A percentile compares a stretch with the other conserved stretches of the same genome.
These are phyloP conservation scores for Orientallactaga sibirica DNA, from an alignment of 2,797 vertebrate genomes.

Conservation along the genomic window DNA sequence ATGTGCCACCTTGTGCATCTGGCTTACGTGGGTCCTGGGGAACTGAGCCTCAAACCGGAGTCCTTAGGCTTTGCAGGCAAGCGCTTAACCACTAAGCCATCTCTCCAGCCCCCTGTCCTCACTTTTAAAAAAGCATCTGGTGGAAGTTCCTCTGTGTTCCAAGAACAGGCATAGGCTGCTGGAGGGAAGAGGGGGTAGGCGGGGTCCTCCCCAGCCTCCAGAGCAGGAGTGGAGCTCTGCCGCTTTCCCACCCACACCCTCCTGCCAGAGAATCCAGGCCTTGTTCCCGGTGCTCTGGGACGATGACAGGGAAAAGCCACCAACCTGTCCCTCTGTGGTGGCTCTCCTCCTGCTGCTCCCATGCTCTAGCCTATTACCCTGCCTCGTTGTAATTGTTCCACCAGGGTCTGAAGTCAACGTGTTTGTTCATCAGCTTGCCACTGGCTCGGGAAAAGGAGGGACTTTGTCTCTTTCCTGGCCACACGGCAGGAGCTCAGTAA, in stretches of 20 bases:
- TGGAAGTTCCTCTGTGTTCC: neutral
- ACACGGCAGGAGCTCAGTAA: neutral
- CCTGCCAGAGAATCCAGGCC: neutral
- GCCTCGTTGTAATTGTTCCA: neutral
- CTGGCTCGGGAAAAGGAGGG: neutral
- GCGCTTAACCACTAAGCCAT: too few relatives aligned
- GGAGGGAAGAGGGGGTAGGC: too few relatives aligned
- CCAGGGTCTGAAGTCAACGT: neutral
- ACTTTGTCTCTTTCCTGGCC: neutral
- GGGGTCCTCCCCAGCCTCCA: neutral
- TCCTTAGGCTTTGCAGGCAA: too few relatives aligned
- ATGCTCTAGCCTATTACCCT: rapidly evolving
- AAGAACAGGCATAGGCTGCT: neutral
- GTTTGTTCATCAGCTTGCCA: neutral
- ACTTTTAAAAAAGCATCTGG: neutral
- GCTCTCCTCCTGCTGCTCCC: neutral
- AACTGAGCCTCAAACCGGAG: too few relatives aligned
- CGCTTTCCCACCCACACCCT: too few relatives aligned
- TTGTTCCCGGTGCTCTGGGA: neutral
- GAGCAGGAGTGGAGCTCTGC: neutral
- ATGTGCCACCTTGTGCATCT: too few relatives aligned
- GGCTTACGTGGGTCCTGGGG: too few relatives aligned
- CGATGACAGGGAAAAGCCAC: neutral
- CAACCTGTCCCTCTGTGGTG: too few relatives aligned
- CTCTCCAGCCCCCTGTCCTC: too few relatives aligned